Evolutionary conservation across 2,888 invertebrate genomes (phyloP), one percentile per base, ranked within the genome.

Genomic region (Dascillus cervinus): DNA sequence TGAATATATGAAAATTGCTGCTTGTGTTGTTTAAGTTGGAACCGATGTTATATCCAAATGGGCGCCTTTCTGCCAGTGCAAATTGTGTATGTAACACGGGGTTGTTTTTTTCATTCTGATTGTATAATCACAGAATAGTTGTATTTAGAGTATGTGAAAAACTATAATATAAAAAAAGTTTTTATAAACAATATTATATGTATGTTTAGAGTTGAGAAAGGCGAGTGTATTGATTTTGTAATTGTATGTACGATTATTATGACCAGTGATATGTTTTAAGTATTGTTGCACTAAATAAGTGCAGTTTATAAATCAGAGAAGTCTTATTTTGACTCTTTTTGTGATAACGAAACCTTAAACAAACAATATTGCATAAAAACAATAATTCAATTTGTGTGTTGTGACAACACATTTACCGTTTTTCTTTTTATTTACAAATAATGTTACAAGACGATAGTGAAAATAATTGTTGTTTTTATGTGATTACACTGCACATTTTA

Each of bases 261-360:
- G 52, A 56, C 52, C 56, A 60, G 63, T 63, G 63, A 63, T 62
- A 62, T 62, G 55, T 54, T 58, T 60, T 52, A 57, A 62, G 60
- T 60, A 61, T 62, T 62, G 58, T 54, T 55, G 52, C 57, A 53
- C 55, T 38, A 38, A 43, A 33, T 26, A 34, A 40, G 56, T 54
- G 57, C 56, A 53, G 41, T 53, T n/a, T 56, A 52, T 53, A 53
- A 55, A 52, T 52, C 31, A 53, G 32, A 39, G 35, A 35, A 29
- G 39, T 49, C 49, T 51, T 53, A 44, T 36, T 46, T 46, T 50
- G 49, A 56, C 49, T 50, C 50, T 53, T 56, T 58, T 58, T 62
- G 62, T 61, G 60, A 62, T 61, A 49, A 38, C 40, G 49, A 51
- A 42, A 47, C 43, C n/a, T n/a, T n/a, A n/a, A n/a, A n/a, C n/a